A percentile compares a stretch with the other conserved stretches of the same genome.
Conservation (phyloP, 2,113 vertebrate genomes). For the Furnarius figulus region DNA sequence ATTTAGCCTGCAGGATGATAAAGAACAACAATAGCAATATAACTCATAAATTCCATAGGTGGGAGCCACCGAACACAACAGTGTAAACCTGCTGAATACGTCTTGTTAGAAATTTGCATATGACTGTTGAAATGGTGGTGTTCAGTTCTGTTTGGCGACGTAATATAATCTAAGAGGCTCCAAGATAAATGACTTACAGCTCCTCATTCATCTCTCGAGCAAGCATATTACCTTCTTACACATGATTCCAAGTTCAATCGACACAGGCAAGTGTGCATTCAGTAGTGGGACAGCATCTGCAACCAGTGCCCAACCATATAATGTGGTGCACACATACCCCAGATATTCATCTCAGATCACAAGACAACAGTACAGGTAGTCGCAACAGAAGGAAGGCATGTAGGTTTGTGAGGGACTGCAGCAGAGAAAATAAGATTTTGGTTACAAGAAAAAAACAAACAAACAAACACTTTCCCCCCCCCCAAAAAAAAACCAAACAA, state of each 20-base stretch:
- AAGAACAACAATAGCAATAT: background rate
- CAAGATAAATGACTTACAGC: background rate
- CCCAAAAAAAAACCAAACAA: no score
- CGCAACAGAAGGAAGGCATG: background rate
- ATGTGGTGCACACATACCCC: background rate
- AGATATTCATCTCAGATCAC: background rate
- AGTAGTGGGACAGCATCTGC: background rate
- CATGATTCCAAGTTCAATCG: rapidly evolving
- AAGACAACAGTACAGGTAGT: background rate
- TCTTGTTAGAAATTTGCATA: background rate
- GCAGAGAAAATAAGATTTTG: background rate
- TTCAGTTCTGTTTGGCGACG: background rate
- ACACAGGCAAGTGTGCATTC: background rate
- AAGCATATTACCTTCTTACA: background rate
- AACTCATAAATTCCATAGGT: background rate
- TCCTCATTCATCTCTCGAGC: background rate
- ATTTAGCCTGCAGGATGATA: background rate
- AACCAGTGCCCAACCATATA: background rate
- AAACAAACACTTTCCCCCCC: no score
- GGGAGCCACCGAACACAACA: background rate
- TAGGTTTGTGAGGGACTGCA: background rate
- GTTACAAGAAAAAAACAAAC: background rate
- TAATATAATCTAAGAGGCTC: background rate
- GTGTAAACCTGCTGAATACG: background rate
- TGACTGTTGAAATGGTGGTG: background rate